Evolutionary conservation across 2,888 invertebrate genomes (phyloP), one percentile per base, ranked within the genome.

Genomic region (Epinotia ramella): DNA sequence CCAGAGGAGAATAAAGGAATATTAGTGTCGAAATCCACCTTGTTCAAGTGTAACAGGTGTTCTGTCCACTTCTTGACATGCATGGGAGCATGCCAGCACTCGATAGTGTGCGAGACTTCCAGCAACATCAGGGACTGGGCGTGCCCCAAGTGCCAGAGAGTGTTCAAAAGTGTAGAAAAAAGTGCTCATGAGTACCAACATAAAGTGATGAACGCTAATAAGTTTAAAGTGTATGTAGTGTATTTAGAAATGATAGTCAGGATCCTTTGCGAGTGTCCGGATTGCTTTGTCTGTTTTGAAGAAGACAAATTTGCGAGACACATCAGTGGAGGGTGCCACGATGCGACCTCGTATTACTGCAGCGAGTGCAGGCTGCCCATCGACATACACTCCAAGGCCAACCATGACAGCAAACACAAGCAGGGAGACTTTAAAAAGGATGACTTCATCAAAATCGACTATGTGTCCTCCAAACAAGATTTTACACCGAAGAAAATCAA

Each of bases 41-140:
- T 88, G 11, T 87, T 86, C 11, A 82, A 84, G 40, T 88, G 88
- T 56, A 60, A 80, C 0, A 78, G 80, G 0, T 89, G 89, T 24
- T 76, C 79, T 0, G 49, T 84, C 0, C 81, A 84, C 16, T 88
- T 88, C 5, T 12, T 85, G 0, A 83, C 81, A 0, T 81, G 81
- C 11, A 79, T 77, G 0, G 71, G 78, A 0, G 83, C 83, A 0
- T 16, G 77, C 0, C 74, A 80, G 0, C 86, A 87, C 6, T n/a
- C 79, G 0, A 79, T 53, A 3, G 0, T 84, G 83, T 20, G 73
- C 13, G 24, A 78, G 57, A 1, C 20, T 5, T 0, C 62, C 16
- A 1, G 71, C 11, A 0, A 79, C 62, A 3, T 71, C 0, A n/a
- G 75, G 4, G 70, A 71, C 65, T 46, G 72, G 3, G 77, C 69